These are phyloP conservation scores for Geotrypetes seraphini DNA, from an alignment of 2,797 vertebrate species.

Conservation along the genomic window DNA sequence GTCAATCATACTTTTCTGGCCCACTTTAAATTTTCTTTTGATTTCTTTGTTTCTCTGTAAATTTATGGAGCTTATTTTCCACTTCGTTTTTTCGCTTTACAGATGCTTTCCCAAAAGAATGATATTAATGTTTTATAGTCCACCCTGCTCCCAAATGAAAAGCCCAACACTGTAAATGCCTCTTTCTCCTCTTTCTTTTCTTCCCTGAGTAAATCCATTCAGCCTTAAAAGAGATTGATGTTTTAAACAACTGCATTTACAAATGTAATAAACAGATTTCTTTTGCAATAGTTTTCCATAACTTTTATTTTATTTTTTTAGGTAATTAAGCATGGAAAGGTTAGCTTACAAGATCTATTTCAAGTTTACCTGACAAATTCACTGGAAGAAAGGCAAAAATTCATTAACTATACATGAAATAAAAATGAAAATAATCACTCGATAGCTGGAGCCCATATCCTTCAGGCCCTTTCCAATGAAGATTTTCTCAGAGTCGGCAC, in stretches of 20 bases:
- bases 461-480: neutral
- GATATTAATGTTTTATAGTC: no score
- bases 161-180: no score
- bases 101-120: no score
- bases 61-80: no score
- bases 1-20: no score
- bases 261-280: slow-evolving; percentile 17
- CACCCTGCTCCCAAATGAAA: no score
- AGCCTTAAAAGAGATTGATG: slow-evolving; percentile 14
- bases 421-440: no score
- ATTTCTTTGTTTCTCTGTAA: no score
- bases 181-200: neutral
- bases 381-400: slow-evolving; percentile 7
- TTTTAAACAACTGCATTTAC: slow-evolving; percentile 16
- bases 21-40: no score
- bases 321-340: slow-evolving; percentile 46
- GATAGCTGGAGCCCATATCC: neutral
- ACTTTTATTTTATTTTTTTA: no score
- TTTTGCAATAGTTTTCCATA: slow-evolving; percentile 30
- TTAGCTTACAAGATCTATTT: slow-evolving; percentile 39
- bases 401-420: no score
- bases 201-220: slow-evolving; percentile 9
- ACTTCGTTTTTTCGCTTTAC: no score
- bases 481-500: neutral
- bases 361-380: slow-evolving; percentile 6